Evolutionary conservation across 1,140 invertebrate species (phyloP).

Genomic region (Brachystomella parvula): DNA sequence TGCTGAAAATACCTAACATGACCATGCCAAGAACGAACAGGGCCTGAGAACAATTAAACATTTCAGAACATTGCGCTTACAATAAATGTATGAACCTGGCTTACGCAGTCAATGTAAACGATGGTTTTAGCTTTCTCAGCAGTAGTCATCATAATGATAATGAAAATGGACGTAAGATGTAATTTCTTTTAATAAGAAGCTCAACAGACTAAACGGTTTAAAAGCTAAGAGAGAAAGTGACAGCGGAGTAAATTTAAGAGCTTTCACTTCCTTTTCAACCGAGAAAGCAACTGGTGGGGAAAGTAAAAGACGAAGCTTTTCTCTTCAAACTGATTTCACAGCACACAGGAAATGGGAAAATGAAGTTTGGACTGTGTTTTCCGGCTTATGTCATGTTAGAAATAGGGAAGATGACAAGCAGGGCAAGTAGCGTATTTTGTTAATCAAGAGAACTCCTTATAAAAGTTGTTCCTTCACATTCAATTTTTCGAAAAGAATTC

Average conservation of each 20-base stretch:
- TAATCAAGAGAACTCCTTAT: no score
- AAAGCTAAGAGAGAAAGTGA: neutral
- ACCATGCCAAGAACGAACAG: constrained; percentile 1
- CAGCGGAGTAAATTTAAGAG: neutral
- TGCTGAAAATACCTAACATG: constrained; percentile 1
- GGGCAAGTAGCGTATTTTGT: no score
- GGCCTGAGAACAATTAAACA: neutral
- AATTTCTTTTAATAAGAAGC: no score
- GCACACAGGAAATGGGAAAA: no score
- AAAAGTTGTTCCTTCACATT: no score
- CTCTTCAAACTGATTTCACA: no score
- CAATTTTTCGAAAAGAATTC: no score
- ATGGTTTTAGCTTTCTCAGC: constrained; percentile 8
- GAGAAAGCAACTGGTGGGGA: constrained; percentile 7
- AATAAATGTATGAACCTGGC: neutral
- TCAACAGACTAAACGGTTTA: neutral
- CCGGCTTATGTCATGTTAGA: no score
- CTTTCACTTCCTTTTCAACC: neutral
- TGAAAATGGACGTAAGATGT: neutral
- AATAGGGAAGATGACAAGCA: no score
- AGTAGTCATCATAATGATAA: neutral
- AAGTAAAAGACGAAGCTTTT: neutral
- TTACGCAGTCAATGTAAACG: constrained; percentile 3
- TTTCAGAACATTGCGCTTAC: neutral
- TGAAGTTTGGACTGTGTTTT: no score